These are phyloP conservation scores for Saccostrea glomerata DNA, from an alignment of 1,140 invertebrate genomes.

Conservation along the genomic window DNA sequence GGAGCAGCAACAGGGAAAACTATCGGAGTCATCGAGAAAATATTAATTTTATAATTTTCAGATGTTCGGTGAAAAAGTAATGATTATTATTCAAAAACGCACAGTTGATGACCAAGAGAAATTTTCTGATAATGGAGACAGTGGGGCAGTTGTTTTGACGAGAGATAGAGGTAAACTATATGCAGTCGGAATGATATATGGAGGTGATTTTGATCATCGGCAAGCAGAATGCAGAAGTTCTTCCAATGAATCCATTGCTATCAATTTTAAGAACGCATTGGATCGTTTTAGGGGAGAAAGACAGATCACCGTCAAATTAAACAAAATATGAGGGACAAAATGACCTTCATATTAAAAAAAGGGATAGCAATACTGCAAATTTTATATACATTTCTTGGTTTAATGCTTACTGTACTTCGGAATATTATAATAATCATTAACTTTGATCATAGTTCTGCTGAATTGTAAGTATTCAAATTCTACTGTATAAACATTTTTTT, in stretches of 20 bases:
- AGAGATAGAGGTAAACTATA: background rate
- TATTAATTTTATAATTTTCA: conserved; percentile 5
- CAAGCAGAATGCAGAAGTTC: background rate
- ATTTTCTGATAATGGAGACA: background rate
- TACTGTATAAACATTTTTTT: too few species aligned
- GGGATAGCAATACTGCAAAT: too few species aligned
- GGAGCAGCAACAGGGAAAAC: background rate
- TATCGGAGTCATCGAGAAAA: background rate
- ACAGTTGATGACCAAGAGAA: background rate
- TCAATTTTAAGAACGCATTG: background rate
- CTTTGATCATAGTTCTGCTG: too few species aligned
- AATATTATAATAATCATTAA: too few species aligned
- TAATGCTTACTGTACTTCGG: too few species aligned
- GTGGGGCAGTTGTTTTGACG: background rate
- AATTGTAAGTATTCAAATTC: too few species aligned
- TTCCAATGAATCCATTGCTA: background rate
- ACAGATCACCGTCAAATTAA: background rate
- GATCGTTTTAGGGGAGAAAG: background rate
- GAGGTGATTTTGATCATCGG: background rate
- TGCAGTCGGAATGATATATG: background rate
- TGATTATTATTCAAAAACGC: background rate
- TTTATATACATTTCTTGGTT: too few species aligned
- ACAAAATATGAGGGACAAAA: background rate
- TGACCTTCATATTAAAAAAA: too few species aligned
- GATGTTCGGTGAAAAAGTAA: background rate